Percentiles rank a stretch among this genome's conserved stretches.
Conservation (phyloP, 2,113 vertebrate species). For the Caracal caracal region DNA sequence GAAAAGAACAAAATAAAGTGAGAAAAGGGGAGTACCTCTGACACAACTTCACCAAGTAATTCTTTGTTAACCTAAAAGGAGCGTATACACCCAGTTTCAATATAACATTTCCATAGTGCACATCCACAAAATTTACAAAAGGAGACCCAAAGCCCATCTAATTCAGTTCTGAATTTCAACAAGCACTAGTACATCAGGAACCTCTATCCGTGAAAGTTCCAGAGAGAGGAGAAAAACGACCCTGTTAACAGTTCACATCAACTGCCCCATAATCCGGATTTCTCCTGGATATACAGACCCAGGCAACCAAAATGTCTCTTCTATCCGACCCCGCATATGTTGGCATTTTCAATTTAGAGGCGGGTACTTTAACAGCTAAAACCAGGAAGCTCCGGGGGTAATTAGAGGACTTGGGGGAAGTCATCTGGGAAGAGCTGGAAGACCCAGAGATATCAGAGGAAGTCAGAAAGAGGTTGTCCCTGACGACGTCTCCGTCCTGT, state of each 20-base stretch:
- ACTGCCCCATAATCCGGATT: background rate
- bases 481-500: background rate
- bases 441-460: background rate
- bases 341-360: slow-evolving; percentile 64
- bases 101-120: background rate
- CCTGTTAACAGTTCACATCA: background rate
- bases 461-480: background rate
- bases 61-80: background rate
- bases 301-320: background rate
- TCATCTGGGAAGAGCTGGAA: slow-evolving; percentile 19
- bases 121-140: background rate
- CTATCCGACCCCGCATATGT: background rate
- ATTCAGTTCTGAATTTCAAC: slow-evolving; percentile 28
- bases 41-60: background rate
- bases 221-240: background rate
- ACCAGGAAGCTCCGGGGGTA: slow-evolving; percentile 43
- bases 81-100: background rate
- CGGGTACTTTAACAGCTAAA: slow-evolving; percentile 33
- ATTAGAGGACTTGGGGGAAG: slow-evolving; percentile 49
- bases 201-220: background rate
- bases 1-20: slow-evolving; percentile 16
- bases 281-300: background rate
- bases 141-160: background rate
- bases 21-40: background rate
- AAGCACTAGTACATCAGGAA: background rate